Conservation (phyloP, 2,797 vertebrate genomes). For the Cyprinodon diabolis region DNA sequence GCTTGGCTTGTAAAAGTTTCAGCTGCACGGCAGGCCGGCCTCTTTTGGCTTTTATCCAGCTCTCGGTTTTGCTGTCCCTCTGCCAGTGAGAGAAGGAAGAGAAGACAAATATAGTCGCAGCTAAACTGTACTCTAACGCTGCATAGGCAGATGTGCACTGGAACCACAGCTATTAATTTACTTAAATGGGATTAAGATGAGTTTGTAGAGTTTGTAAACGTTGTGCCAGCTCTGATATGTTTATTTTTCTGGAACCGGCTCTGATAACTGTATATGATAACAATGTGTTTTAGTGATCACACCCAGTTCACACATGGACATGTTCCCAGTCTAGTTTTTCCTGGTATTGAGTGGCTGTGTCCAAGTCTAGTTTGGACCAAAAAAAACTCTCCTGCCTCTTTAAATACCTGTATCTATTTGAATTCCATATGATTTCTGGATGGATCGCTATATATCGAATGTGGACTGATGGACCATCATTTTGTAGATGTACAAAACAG, state of each 20-base stretch:
- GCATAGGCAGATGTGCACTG: constrained; percentile 38
- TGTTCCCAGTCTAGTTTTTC: constrained; percentile 18
- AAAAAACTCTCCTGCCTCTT: not conserved
- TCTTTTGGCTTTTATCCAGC: constrained; percentile 80
- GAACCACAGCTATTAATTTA: constrained; percentile 24
- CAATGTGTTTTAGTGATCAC: constrained; percentile 55
- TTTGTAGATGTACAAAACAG: not conserved
- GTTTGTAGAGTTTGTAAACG: constrained; percentile 12
- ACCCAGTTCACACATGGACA: constrained; percentile 68
- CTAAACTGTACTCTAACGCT: constrained; percentile 47
- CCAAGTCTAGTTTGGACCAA: constrained; percentile 24
- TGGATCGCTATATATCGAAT: not conserved
- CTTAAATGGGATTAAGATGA: constrained; percentile 3
- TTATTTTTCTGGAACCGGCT: constrained; percentile 36
- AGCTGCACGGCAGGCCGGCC: constrained; percentile 77
- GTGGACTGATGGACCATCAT: not conserved
- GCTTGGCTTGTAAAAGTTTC: constrained; percentile 83
- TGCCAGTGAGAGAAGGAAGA: constrained; percentile 62
- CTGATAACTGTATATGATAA: constrained; percentile 61
- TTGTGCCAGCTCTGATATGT: constrained; percentile 31
- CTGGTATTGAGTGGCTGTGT: constrained; percentile 24
- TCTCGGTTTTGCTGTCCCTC: constrained; percentile 71
- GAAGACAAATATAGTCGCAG: constrained; percentile 74
- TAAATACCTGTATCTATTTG: constrained; percentile 19
- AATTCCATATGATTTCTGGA: constrained; percentile 5